A percentile compares a stretch with the other conserved stretches of the same genome.
Evolutionary conservation across 2,113 vertebrate genomes (phyloP).

Genomic region (Bambusicola thoracicus): DNA sequence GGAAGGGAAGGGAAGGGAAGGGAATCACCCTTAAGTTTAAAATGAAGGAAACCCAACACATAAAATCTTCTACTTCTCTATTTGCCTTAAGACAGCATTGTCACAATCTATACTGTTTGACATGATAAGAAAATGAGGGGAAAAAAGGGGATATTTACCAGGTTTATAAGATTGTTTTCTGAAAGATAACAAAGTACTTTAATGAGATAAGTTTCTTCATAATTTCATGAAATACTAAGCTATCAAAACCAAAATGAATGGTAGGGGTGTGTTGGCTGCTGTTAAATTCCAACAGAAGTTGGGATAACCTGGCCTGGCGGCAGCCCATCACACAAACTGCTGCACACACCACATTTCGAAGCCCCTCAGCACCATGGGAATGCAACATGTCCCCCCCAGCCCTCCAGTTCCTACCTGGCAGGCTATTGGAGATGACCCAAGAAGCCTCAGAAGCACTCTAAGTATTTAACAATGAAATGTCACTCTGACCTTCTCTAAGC

Average conservation of each 20-base stretch:
- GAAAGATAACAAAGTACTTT: background rate
- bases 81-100: background rate
- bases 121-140: background rate
- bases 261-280: background rate
- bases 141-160: background rate
- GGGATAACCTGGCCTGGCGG: background rate
- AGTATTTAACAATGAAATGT: slow-evolving; percentile 64
- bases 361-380: background rate
- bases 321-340: background rate
- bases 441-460: slow-evolving; percentile 13
- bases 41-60: background rate
- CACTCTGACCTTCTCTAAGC: slow-evolving; percentile 69
- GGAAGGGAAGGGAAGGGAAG: too few relatives aligned
- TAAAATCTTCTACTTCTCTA: background rate
- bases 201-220: background rate
- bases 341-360: background rate
- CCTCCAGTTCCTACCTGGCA: background rate
- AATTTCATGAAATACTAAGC: background rate
- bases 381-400: background rate
- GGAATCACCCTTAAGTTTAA: background rate
- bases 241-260: background rate
- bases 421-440: slow-evolving; percentile 34
- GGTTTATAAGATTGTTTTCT: background rate
- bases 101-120: background rate
- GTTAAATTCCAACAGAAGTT: background rate